Percentiles rank a stretch among this genome's conserved stretches.
phyloP scores from a whole-genome alignment of 2,797 vertebrate genomes.

The Acanthurus tractus region DNA sequence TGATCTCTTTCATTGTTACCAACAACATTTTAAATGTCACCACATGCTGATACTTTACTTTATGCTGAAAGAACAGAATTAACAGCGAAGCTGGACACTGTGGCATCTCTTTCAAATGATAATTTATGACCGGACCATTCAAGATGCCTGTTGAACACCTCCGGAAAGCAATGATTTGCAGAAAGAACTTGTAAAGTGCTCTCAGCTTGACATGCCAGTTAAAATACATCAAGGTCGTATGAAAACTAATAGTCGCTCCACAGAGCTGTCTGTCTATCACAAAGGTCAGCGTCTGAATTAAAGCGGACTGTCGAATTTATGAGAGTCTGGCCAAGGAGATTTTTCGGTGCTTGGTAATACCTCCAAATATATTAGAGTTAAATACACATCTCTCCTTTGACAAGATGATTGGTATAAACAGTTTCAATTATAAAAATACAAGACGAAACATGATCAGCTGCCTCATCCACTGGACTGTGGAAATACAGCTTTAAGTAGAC shows the following conservation, averaged over 20 bases:
- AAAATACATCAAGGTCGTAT: background rate
- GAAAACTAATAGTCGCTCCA: background rate
- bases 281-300: slow-evolving; percentile 10
- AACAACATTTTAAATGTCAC: slow-evolving; percentile 16
- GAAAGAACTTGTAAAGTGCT: background rate
- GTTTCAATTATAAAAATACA: background rate
- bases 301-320: background rate
- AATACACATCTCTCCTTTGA: background rate
- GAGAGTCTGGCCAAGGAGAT: background rate
- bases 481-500: slow-evolving; percentile 12
- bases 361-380: background rate
- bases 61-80: background rate
- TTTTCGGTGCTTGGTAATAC: background rate
- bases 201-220: background rate
- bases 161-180: background rate
- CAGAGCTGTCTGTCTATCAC: slow-evolving; percentile 11
- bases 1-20: background rate
- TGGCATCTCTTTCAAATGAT: background rate
- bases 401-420: background rate
- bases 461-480: background rate
- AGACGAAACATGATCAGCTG: background rate
- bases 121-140: background rate
- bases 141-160: background rate
- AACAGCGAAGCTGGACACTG: background rate
- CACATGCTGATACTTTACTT: background rate